Evolutionary conservation across 2,113 vertebrate species (phyloP).

Genomic region (Sorex fumeus): DNA sequence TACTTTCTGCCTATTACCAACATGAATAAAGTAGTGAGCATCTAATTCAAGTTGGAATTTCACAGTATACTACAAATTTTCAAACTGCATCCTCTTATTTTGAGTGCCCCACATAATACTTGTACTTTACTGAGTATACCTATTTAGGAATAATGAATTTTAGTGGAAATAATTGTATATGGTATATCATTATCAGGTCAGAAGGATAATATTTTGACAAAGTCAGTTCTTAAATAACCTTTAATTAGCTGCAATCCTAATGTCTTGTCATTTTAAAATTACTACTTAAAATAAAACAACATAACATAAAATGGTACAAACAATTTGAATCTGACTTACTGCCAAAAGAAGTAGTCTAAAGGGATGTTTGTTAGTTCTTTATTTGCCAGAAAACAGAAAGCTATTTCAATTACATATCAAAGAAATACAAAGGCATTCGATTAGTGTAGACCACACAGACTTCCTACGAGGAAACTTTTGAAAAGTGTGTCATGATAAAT

Average conservation of each 20-base stretch:
- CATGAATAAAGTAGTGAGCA: neutral
- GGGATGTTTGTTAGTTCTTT: slow-evolving; percentile 77
- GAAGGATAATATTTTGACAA: neutral
- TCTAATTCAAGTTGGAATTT: neutral
- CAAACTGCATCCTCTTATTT: neutral
- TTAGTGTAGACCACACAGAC: slow-evolving; percentile 84
- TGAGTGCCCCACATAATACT: neutral
- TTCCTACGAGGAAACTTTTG: slow-evolving; percentile 82
- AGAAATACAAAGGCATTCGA: slow-evolving; percentile 85
- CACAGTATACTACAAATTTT: neutral
- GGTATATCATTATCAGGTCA: neutral
- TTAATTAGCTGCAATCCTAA: neutral
- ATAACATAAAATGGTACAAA: neutral
- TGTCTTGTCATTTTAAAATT: neutral
- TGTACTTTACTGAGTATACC: neutral
- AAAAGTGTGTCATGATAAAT: slow-evolving; percentile 85
- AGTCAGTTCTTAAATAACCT: neutral
- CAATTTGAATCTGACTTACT: slow-evolving; percentile 14
- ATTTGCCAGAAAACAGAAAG: slow-evolving; percentile 84
- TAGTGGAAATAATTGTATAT: neutral
- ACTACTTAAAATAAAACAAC: slow-evolving; percentile 33
- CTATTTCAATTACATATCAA: slow-evolving; percentile 86
- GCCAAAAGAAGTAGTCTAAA: slow-evolving; percentile 60
- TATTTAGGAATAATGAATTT: neutral
- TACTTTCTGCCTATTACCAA: neutral